phyloP scores from a whole-genome alignment of 2,888 invertebrate genomes.

The Lycia hirtaria region DNA sequence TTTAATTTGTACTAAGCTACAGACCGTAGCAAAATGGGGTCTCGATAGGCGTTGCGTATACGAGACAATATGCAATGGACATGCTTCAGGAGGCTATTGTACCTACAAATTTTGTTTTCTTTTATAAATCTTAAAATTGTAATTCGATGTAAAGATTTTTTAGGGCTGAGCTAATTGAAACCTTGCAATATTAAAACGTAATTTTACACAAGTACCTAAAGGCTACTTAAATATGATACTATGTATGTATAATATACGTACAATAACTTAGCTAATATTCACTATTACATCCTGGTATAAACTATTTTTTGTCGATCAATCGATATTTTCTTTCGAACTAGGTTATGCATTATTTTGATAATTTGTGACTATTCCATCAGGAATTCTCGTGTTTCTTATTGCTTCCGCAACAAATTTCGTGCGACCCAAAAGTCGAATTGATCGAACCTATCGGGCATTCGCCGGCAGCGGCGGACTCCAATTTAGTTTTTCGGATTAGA shows the following conservation, averaged over 20 bases:
- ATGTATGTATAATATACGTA: no score
- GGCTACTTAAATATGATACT: no score
- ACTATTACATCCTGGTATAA: no score
- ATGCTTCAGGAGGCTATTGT: no score
- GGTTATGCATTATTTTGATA: slow-evolving; percentile 57
- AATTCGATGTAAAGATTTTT: no score
- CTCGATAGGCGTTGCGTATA: slow-evolving; percentile 48
- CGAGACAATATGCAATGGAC: no score
- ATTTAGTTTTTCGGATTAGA: slow-evolving; percentile 85
- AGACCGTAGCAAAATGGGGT: slow-evolving; percentile 75
- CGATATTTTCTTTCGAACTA: slow-evolving; percentile 55
- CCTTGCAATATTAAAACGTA: no score
- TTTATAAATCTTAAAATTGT: no score
- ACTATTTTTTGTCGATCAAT: slow-evolving; percentile 59
- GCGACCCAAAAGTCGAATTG: slow-evolving; percentile 82
- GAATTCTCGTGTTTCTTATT: slow-evolving; percentile 84
- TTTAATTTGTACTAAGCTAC: slow-evolving; percentile 82
- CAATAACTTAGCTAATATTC: no score
- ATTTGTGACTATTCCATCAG: slow-evolving; percentile 71
- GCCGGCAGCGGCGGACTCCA: slow-evolving; percentile 84
- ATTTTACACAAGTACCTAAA: no score
- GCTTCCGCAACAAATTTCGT: slow-evolving; percentile 85
- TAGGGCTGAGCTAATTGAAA: no score
- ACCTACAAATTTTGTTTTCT: no score
- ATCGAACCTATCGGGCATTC: slow-evolving; percentile 82